Evolutionary conservation across 2,888 invertebrate species (phyloP), one percentile per base, ranked within the genome.

Genomic region (Hypena proboscidalis): DNA sequence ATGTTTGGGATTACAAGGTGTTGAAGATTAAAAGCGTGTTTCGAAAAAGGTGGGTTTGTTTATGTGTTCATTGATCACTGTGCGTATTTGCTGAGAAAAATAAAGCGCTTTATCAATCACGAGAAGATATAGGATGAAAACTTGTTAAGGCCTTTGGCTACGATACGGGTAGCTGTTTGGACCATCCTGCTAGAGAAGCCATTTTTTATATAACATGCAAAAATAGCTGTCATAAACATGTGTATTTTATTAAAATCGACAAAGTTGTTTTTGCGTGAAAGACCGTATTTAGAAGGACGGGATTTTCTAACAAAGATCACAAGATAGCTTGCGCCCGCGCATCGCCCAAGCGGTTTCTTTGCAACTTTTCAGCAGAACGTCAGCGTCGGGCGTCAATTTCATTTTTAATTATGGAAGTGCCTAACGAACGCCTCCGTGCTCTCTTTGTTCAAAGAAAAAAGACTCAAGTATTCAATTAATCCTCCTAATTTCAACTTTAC

Each of bases 1-100:
- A 87, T 86, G 86, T 85, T 84, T 75, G 80, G 77, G 77, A 83
- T 81, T 80, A 81, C 70, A 77, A 83, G 67, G 76, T 69, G 73
- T 73, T 65, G 65, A 65, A 70, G 70, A 71, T 58, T 50, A n/a
- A n/a, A n/a, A n/a, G n/a, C 62, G 64, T 53, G 35, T 25, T 53
- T 52, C 20, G 39, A 45, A 43, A 49, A 39, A 31, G 26, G 43
- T 42, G 13, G 23, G 27, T 14, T 4, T 15, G 30, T 21, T 34
- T 57, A 34, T 34, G 47, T 34, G 37, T 31, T 29, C 47, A 37
- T 40, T n/a, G n/a, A n/a, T n/a, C n/a, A n/a, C n/a, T n/a, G n/a
- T n/a, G n/a, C 35, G 11, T 42, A 37, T 40, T 39, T 50, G 40
- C 14, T 33, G 42, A 35, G 35, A 43, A 31, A 58, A n/a, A n/a